Percentiles rank a stretch among this genome's conserved stretches.
Evolutionary conservation across 1,140 invertebrate species (phyloP).

Genomic region (Holotrichia oblita): DNA sequence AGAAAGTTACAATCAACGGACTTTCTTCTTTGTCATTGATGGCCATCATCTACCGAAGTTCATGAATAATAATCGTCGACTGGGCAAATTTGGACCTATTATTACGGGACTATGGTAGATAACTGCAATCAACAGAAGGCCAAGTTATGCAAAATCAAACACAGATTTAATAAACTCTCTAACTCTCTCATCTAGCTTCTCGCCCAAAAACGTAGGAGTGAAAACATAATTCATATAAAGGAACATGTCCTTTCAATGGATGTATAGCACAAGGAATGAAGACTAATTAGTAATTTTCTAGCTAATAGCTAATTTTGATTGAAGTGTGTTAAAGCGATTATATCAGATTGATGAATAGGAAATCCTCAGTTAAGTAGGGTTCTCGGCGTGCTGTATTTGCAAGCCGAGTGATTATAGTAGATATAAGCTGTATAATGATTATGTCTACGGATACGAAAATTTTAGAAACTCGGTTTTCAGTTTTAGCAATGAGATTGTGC

Average conservation of each 20-base stretch:
- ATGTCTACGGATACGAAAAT: not conserved
- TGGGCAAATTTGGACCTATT: not conserved
- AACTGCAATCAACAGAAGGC: not conserved
- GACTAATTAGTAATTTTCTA: not conserved
- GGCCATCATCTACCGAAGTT: not conserved
- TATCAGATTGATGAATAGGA: not conserved
- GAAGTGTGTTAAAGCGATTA: not conserved
- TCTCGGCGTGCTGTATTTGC: not conserved
- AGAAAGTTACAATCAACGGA: not conserved
- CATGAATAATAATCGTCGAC: not conserved
- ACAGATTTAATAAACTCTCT: not conserved
- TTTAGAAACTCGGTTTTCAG: not conserved
- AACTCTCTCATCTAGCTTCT: not conserved
- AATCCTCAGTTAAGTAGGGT: not conserved
- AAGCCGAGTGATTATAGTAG: not conserved
- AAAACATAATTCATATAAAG: not conserved
- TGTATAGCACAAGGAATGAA: not conserved
- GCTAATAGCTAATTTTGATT: not conserved
- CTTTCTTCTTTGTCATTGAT: not conserved
- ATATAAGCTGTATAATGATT: not conserved
- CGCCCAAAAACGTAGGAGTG: not conserved
- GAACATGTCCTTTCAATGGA: not conserved
- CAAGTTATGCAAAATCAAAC: constrained; percentile 5
- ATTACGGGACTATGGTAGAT: not conserved
- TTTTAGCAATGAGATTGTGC: not conserved